Base-by-base conservation (phyloP, 2,797 vertebrate genomes). In the Furcifer pardalis region DNA sequence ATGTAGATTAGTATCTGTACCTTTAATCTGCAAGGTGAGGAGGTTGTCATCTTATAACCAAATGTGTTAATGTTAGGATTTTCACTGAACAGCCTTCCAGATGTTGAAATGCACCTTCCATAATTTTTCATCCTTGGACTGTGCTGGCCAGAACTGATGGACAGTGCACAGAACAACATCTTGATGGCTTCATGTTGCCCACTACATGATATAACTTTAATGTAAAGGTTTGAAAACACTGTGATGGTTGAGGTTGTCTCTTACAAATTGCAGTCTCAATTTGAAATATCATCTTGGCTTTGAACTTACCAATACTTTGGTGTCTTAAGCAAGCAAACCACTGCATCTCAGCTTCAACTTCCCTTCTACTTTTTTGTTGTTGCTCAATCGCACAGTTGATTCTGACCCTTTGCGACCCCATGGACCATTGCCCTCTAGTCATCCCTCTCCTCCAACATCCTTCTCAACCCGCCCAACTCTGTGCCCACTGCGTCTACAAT, bases 11-110 rank as follows among this genome's bases (percentile, higher is more conserved):
- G 59, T 77, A 62, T n/a, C 30, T 59, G 1, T 1, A 1, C 21
- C 23, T 60, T 88, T 81, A 84, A 49, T 35, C 87, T 87, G 9
- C 84, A 92, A 25, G 23, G 42, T 71, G 40, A 56, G 52, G 3
- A 21, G 21, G 0, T 0, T 77, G 81, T 82, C 75, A 86, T 40
- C 0, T 44, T 77, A 68, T 77, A 88, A 44, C 79, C 30, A 30
- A 80, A 76, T 86, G 73, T 81, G 10, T 71, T 88, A 0, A 82
- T n/a, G 7, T 69, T 69, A 62, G 19, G 13, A 89, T 84, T 84
- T 87, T 84, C 62, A 62, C 35, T 27, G 49, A 71, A 71, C 52
- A 27, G 9, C 21, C 52, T 56, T 56, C 52, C 52, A 56, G 52
- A 56, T 56, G 21, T 19, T 56, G 52, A 56, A 56, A 19, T 56